Evolutionary conservation across 92 coral and sea anemone species (phyloP), one percentile per base, ranked within the genome.

Genomic region (Nematostella vectensis): DNA sequence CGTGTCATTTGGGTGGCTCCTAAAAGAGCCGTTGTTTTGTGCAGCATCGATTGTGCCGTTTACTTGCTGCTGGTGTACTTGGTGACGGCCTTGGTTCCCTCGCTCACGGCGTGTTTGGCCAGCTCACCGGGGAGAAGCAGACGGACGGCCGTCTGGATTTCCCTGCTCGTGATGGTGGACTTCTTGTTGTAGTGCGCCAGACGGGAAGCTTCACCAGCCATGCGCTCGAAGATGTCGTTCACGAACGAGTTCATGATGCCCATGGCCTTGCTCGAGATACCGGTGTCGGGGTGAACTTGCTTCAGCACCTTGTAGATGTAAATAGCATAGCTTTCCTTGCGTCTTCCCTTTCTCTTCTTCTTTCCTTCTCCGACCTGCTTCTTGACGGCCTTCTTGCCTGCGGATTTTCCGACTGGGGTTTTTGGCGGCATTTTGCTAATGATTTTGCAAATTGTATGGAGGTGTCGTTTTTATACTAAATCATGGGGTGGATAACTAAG

Each of bases 231-330:
- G 69, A 88, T 76, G 57, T 88, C 96, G 70, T 88, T 83, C 27
- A 88, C 96, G 68, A 88, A 88, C 42, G 96, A 83, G 80, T 88
- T 88, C 96, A 88, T 88, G 83, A 88, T 88, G 75, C 83, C 74
- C 96, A 88, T 88, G 79, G 96, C 96, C 65, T 88, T 82, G 80
- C 96, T 84, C 37, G 96, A 89, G 72, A 88, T 81, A 27, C 96
- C 96, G 70, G 96, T 88, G 83, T 88, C 96, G 20, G 96, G 96
- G 69, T 88, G 96, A 68, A 88, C 96, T 69, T 88, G 96, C 63
- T 83, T 88, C 73, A 88, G 68, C 27, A 88, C 96, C 68, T 83
- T 88, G 88, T 88, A 88, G 79, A 88, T 88, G 81, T 88, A 88
- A 71, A 88, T 81, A 28, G 96, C 77, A 45, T 88, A 88, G 63